A percentile compares a stretch with the other conserved stretches of the same genome.
Evolutionary conservation across 2,797 vertebrate genomes (phyloP).

Genomic region (Pantherophis vulpinus): DNA sequence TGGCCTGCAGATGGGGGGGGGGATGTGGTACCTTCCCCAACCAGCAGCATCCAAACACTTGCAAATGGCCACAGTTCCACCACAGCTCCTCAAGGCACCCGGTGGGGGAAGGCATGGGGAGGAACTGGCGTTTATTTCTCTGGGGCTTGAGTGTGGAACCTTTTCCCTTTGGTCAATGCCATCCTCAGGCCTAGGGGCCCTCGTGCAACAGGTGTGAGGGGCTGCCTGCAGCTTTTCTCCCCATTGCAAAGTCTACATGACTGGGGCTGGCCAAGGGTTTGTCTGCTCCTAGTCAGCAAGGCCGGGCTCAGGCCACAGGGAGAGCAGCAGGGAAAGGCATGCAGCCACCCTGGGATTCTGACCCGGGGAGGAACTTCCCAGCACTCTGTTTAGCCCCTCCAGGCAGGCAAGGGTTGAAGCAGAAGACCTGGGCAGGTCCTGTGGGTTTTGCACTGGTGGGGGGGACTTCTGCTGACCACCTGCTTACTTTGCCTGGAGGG

Average conservation of each 20-base stretch:
- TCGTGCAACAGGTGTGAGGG: not conserved
- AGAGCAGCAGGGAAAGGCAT: not conserved
- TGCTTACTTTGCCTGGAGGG: slow-evolving; percentile 80
- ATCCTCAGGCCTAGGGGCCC: not conserved
- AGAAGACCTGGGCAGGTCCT: not conserved
- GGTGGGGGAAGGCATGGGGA: not conserved
- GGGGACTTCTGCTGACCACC: not conserved
- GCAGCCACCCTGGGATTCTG: not conserved
- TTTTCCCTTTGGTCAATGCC: not conserved
- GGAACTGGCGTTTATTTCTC: not conserved
- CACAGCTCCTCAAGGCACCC: not conserved
- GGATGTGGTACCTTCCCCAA: not conserved
- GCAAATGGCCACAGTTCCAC: not conserved
- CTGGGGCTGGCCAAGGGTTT: not conserved
- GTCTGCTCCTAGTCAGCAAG: not conserved
- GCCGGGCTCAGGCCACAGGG: not conserved
- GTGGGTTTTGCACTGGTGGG: not conserved
- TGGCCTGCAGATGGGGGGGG: not conserved
- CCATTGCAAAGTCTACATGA: not conserved
- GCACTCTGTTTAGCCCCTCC: not conserved
- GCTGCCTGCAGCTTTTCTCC: no score
- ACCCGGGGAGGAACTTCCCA: not conserved
- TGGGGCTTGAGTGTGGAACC: not conserved
- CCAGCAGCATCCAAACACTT: not conserved
- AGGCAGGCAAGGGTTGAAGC: not conserved